Conservation (phyloP, 2,113 vertebrate species). For the mouse (Mus musculus) region DNA sequence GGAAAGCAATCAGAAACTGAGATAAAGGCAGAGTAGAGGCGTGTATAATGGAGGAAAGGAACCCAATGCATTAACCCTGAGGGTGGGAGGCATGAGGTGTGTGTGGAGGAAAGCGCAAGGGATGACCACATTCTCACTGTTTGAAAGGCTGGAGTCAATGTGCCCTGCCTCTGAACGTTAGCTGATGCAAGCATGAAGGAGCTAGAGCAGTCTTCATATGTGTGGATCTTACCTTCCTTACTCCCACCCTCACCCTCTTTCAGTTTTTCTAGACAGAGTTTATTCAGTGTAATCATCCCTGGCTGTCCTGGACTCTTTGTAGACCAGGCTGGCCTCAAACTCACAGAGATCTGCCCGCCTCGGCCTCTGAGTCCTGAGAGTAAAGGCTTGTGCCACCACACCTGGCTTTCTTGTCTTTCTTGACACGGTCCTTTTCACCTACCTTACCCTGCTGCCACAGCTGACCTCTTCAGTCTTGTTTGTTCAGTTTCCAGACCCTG, state of each 20-base stretch:
- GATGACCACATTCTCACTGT: neutral
- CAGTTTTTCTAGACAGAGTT: no score
- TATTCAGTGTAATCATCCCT: no score
- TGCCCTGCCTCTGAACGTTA: neutral
- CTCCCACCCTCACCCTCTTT: no score
- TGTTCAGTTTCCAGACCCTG: neutral
- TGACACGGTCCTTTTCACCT: neutral
- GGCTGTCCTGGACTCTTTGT: no score
- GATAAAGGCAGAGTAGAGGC: neutral
- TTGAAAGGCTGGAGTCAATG: neutral
- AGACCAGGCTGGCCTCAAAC: no score
- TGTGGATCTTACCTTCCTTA: neutral
- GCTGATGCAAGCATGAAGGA: neutral
- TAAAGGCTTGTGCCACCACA: no score
- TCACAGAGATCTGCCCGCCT: no score
- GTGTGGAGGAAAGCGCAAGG: neutral
- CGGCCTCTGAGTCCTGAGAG: no score
- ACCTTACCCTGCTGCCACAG: neutral
- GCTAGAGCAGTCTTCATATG: accelerated
- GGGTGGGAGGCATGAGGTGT: neutral
- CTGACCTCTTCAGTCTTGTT: neutral
- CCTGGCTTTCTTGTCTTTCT: neutral
- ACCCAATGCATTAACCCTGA: no score
- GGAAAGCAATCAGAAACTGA: neutral
- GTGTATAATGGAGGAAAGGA: neutral